Evolutionary conservation across 37 sponge, comb jelly and placozoan genomes (phyloP), one percentile per base, ranked within the genome.

Genomic region (Aphrocallistes beatrix): DNA sequence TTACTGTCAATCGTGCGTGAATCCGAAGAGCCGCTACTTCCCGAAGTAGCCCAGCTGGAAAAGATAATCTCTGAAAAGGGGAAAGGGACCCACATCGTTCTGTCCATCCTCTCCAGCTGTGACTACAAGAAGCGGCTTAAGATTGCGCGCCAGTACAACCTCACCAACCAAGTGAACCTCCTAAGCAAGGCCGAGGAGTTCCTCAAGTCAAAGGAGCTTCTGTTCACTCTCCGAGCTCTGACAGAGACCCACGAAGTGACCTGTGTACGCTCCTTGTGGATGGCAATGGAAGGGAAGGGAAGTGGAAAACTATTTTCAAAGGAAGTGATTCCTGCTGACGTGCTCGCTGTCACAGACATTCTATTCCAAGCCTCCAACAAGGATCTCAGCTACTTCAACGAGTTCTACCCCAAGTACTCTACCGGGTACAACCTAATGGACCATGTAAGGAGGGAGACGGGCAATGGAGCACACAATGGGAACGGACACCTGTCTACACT

Each of bases 251-350:
- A 60, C 75, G 21, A 13, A 1, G 34, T 21, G 3, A 60, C 75
- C 25, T 25, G 21, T 13, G 28, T 60, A 6, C 75, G 75, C 28
- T 60, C 75, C n/a, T 6, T 60, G 34, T 60, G 17, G 75, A 3
- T 60, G 34, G 25, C 75, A 60, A 60, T 60, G 75, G 75, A 13
- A 30, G 75, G 75, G n/a, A 60, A 60, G 75, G 34, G 75, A 60
- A 28, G 8, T 6, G 34, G 3, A 30, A 42, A 42, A 42, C 13
- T 42, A 42, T 32, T 60, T 6, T 21, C 75, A 6, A 60, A 60
- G 75, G 75, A 60, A 60, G 21, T 30, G n/a, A 30, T 13, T 60
- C 28, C 6, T 25, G n/a, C n/a, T 1, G 75, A 60, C 21, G 75
- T 25, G 32, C 3, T 30, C 3, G 25, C 75, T 19, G 32, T 60